Percentiles rank a stretch among this genome's conserved stretches.
These are phyloP conservation scores for Acanthiza pusilla DNA, from an alignment of 2,797 vertebrate genomes.

Conservation along the genomic window DNA sequence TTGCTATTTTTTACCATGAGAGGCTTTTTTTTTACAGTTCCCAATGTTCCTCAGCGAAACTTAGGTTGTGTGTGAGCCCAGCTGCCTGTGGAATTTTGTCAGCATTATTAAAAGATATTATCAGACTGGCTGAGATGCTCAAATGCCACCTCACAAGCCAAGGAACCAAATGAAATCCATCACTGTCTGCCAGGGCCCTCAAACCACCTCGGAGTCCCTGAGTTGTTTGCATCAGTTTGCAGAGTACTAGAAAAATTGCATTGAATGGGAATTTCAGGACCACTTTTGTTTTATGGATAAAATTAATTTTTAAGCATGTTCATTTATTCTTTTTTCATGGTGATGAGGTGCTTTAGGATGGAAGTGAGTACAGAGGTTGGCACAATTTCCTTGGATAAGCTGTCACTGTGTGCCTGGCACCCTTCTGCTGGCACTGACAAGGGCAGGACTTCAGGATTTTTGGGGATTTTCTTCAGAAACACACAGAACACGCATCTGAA, in stretches of 20 bases:
- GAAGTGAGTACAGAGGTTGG: not conserved
- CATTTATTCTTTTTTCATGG: not conserved
- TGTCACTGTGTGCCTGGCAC: not conserved
- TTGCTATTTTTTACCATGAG: not conserved
- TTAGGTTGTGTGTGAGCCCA: not conserved
- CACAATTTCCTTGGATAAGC: not conserved
- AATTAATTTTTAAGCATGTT: not conserved
- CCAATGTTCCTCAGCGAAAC: not conserved
- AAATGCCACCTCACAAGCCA: not conserved
- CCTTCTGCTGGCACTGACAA: not conserved
- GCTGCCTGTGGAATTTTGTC: not conserved
- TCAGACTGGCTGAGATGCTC: not conserved
- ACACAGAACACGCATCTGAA: not conserved
- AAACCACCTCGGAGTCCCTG: not conserved
- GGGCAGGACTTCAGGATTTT: not conserved
- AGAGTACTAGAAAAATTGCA: not conserved
- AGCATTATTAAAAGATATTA: constrained; percentile 37
- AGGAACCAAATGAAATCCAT: constrained; percentile 5
- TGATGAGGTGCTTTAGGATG: not conserved
- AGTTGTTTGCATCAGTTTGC: not conserved
- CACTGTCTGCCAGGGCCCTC: not conserved
- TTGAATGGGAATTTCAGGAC: not conserved
- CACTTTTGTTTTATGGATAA: not conserved
- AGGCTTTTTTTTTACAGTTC: not conserved
- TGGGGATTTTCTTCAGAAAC: not conserved